A percentile compares a stretch with the other conserved stretches of the same genome.
phyloP scores from a whole-genome alignment of 2,113 vertebrate genomes.

The Excalfactoria chinensis region DNA sequence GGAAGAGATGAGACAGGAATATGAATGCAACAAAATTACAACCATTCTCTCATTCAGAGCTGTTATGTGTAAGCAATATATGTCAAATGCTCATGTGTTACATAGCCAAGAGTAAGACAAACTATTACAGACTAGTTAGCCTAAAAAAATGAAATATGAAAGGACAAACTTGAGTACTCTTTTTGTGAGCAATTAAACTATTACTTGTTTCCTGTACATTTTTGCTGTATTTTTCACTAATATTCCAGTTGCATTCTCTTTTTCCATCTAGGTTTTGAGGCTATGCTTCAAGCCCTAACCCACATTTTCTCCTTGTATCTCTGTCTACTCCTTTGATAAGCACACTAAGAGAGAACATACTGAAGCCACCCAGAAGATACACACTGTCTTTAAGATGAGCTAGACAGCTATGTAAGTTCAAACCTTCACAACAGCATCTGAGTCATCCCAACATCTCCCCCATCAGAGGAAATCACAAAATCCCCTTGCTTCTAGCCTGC shows the following conservation, averaged over 20 bases:
- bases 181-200: background rate
- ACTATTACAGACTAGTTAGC: background rate
- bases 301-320: background rate
- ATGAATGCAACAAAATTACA: background rate
- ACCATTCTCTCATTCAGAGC: background rate
- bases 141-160: background rate
- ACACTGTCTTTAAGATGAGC: background rate
- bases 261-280: background rate
- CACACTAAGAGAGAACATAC: background rate
- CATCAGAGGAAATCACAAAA: background rate
- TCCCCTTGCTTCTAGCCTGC: background rate
- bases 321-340: background rate
- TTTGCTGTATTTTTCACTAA: background rate
- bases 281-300: background rate
- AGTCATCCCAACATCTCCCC: background rate
- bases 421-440: background rate
- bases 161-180: background rate
- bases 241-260: background rate
- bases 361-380: background rate
- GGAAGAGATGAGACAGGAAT: background rate
- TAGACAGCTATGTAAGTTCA: accelerated
- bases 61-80: background rate
- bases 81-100: background rate
- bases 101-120: background rate
- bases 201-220: background rate